Percentiles rank a stretch among this genome's conserved stretches.
phyloP scores from a whole-genome alignment of 2,113 vertebrate species.

The Rallus limicola region DNA sequence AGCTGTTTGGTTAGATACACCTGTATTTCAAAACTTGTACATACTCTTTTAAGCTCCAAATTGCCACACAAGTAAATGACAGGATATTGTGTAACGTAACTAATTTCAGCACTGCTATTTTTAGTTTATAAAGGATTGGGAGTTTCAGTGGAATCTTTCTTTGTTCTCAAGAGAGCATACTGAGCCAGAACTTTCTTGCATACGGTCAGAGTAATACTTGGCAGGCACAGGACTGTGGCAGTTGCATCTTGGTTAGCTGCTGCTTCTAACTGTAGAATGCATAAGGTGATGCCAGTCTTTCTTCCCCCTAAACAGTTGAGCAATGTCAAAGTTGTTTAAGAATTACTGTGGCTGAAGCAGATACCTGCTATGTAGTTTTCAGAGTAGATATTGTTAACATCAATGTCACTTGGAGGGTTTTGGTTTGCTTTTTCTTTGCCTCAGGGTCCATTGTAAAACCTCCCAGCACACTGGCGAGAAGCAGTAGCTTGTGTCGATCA shows the following conservation, averaged over 20 bases:
- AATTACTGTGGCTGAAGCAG: background rate
- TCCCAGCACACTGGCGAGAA: constrained; percentile 84
- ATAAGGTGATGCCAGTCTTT: background rate
- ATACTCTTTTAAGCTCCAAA: background rate
- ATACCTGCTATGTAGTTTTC: background rate
- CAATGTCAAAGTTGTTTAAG: background rate
- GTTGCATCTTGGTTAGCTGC: background rate
- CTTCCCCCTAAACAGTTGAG: background rate
- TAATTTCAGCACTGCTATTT: background rate
- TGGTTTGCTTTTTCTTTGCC: constrained; percentile 56
- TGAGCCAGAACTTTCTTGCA: background rate
- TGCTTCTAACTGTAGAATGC: background rate
- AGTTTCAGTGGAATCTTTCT: background rate
- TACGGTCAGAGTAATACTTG: background rate
- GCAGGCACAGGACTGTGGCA: background rate
- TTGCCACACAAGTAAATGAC: background rate
- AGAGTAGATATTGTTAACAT: constrained; percentile 21
- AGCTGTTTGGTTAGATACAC: background rate
- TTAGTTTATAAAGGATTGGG: background rate
- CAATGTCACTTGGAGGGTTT: constrained; percentile 40
- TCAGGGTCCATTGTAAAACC: constrained; percentile 81
- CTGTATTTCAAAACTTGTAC: background rate
- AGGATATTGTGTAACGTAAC: background rate
- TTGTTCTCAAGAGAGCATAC: background rate
- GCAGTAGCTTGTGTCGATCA: constrained; percentile 92